Evolutionary conservation across 2,888 invertebrate genomes (phyloP), one percentile per base, ranked within the genome.

Genomic region (Zonitis immaculata): DNA sequence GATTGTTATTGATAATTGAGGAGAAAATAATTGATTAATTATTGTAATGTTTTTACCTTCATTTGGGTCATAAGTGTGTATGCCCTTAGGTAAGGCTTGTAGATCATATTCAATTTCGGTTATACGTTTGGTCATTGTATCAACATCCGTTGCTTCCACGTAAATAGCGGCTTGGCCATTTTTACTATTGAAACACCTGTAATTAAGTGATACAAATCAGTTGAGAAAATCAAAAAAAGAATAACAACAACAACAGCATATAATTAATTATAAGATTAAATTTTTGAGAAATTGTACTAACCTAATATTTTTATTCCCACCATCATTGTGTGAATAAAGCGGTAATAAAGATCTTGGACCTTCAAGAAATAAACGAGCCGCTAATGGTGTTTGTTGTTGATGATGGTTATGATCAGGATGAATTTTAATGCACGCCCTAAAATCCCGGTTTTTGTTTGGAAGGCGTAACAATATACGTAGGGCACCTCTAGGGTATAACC

Each of bases 401-500:
- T 35, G 2, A 3, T 35, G 8, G 18, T 59, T 61, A 6, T 57
- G 58, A 46, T 78, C 77, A 1, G 76, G 76, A 47, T 66, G 67
- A 11, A 80, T 81, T 58, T 85, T 80, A 50, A 89, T 78, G 75
- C 89, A 89, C 42, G 86, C 87, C 35, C 81, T 80, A 76, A 88
- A 88, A 66, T 86, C 85, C 25, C 77, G 74, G 63, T 81, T 82
- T 8, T 83, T 83, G 8, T 74, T 67, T 3, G 75, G 77, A 61
- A 83, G 75, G 46, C 82, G 77, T 58, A 89, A 80, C 42, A 87
- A 79, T 44, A 89, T 79, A 18, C 89, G 76, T 14, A 89, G 76
- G 0, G 88, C 89, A 0, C 88, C 89, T 6, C 84, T 80, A 0
- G 89, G 89, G 72, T 89, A 89, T 64, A 82, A 74, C 89, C 89